Evolutionary conservation across 2,113 vertebrate species (phyloP).

Genomic region (Pterocles burchelli): DNA sequence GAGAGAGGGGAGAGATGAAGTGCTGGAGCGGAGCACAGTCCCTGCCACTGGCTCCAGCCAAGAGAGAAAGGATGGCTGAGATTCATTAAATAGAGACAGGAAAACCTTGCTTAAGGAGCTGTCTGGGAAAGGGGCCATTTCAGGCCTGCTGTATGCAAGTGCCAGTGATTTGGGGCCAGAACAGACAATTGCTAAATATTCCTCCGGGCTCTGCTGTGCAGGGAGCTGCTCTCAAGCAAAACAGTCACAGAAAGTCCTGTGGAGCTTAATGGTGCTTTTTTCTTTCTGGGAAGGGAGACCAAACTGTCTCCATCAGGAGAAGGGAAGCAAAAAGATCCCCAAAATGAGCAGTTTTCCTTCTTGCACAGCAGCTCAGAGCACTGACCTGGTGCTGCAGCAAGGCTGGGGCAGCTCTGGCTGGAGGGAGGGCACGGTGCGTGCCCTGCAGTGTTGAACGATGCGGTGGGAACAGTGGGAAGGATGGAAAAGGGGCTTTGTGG

Average conservation of each 20-base stretch:
- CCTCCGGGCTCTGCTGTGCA: not conserved
- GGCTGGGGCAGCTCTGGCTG: not conserved
- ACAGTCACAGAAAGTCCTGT: not conserved
- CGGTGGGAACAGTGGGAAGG: not conserved
- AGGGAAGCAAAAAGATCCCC: not conserved
- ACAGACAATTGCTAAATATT: constrained; percentile 18
- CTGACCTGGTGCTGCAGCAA: not conserved
- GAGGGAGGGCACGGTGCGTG: accelerated
- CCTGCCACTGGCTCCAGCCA: constrained; percentile 2
- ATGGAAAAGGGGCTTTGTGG: not conserved
- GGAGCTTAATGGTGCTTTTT: not conserved
- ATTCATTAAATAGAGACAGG: constrained; percentile 54
- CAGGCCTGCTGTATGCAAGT: constrained; percentile 34
- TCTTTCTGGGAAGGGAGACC: not conserved
- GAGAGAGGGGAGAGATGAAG: not conserved
- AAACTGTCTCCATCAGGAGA: not conserved
- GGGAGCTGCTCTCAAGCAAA: not conserved
- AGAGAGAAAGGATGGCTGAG: constrained; percentile 47
- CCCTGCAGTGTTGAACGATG: accelerated
- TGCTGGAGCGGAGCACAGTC: not conserved
- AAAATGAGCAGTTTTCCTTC: not conserved
- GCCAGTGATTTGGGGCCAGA: constrained; percentile 37
- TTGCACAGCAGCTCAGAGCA: not conserved
- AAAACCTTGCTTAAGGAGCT: constrained; percentile 49
- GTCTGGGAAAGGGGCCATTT: constrained; percentile 58